These are phyloP conservation scores for Phlogophora meticulosa DNA, from an alignment of 2,888 invertebrate species.

Conservation along the genomic window DNA sequence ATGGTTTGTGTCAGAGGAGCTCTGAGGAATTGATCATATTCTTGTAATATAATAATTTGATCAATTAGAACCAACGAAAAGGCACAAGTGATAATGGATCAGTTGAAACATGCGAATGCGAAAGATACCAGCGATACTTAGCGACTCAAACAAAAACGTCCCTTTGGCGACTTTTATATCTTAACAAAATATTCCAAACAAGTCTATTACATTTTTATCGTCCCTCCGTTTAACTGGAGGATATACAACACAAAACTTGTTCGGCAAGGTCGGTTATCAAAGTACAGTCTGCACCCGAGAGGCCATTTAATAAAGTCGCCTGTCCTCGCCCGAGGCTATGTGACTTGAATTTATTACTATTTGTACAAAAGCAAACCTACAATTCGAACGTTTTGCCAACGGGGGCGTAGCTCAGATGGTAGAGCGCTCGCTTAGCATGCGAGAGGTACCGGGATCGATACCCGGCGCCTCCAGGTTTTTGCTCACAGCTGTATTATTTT, in stretches of 20 bases:
- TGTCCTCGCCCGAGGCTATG: conserved; percentile 71
- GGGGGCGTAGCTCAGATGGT: conserved; percentile 87
- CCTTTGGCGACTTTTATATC: conserved; percentile 9
- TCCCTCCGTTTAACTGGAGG: conserved; percentile 34
- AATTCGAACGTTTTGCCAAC: conserved; percentile 73
- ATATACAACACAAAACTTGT: conserved; percentile 38
- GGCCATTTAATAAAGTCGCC: conserved; percentile 69
- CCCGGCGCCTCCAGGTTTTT: conserved; percentile 85
- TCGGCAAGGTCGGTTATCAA: conserved; percentile 47
- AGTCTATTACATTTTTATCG: conserved; percentile 42
- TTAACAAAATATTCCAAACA: conserved; percentile 21
- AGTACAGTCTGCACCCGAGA: conserved; percentile 51
- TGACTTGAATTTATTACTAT: conserved; percentile 67
- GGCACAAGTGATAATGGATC: background rate
- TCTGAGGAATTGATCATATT: no score
- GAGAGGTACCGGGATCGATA: conserved; percentile 91
- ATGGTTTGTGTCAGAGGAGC: no score
- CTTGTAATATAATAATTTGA: no score
- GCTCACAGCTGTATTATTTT: background rate
- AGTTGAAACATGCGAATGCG: background rate
- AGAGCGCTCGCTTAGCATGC: conserved; percentile 88
- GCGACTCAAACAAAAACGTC: conserved; percentile 2
- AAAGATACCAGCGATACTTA: background rate
- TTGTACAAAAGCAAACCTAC: conserved; percentile 48
- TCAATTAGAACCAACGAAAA: background rate